Base-by-base conservation (phyloP, 2,113 vertebrate species). In the Eidolon helvum region DNA sequence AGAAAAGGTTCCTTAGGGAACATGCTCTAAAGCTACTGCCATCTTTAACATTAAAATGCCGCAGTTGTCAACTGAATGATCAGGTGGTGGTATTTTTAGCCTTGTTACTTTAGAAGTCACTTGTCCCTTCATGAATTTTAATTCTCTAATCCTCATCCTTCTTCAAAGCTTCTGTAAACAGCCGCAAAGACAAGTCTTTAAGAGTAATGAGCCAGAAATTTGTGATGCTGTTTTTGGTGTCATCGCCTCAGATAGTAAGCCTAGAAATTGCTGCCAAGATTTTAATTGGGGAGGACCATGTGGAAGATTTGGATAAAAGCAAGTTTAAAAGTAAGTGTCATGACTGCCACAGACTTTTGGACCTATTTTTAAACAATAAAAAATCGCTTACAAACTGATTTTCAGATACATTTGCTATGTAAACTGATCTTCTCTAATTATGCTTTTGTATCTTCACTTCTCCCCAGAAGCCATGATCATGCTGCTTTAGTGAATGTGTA, bases 141-240 rank as follows among this genome's bases (percentile, higher is more conserved):
- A 98, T 98, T 97, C 95, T 87, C 86, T 97, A 48, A 72, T 65
- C 91, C 35, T 69, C 94, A 5, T 57, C 57, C 69, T 96, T 95
- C 87, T 98, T 87, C 77, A 35, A 98, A 99, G 99, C 99, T 2
- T 99, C 99, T 43, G 99, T 99, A 12, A 99, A 99, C 87, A 99
- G 99, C 96, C 99, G 99, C 95, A 99, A 99, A 97, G 99, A 99
- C 98, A 99, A 99, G 95, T 99, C 99, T 87, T 98, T 99, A 97
- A 98, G 99, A 90, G 99, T 99, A 95, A 99, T 99, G 99, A 99
- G 99, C 98, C 99, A 99, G 98, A 99, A 99, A 98, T 99, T 99
- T 96, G 99, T 99, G 96, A 99, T 99, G 99, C 98, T 99, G 48
- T 99, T 99, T 98, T 98, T 99, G 96, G 99, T 99, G 79, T 99